Evolutionary conservation across 2,888 invertebrate genomes (phyloP), one percentile per base, ranked within the genome.

Genomic region (Acanthococcus lagerstroemiae): DNA sequence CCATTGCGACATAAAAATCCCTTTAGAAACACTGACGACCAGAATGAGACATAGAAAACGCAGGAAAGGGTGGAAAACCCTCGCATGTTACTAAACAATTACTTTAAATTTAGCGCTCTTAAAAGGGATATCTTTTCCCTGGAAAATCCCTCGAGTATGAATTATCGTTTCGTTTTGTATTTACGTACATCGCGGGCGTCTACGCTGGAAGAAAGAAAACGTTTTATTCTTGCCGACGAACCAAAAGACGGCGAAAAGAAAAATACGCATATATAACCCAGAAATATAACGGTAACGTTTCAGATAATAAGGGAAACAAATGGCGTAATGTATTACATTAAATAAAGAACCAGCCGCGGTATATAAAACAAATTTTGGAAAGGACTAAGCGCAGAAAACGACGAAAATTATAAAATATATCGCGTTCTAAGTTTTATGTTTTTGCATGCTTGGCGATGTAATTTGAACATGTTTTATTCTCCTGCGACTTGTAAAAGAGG

Each of bases 381-480:
- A 61, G 61, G 61, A 61, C 61, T 25, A 17, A 52, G 30, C 50
- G 61, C 21, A 50, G 61, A 61, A 52, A 61, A 61, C 61, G 61
- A 61, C 61, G 61, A 61, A 61, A 61, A 61, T 61, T 61, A 61
- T 61, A 61, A 61, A 61, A 61, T 61, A 61, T 61, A 61, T 61
- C 30, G 61, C 52, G 24, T 61, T 52, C 61, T 52, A 61, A 61
- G 61, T 61, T 61, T 61, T 61, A 61, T 61, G 61, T 61, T 61
- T 61, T 61, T 52, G 61, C 61, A 61, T 61, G 61, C 61, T 61
- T 48, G 61, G 37, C 61, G 61, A 52, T 61, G 61, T 61, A 61
- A 61, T 61, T 61, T 61, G 61, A 61, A 61, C 61, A 61, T 61
- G 61, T 61, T 61, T 61, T 61, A 61, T 61, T 61, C 61, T 61